Conservation (phyloP, 2,797 vertebrate species). For the Euthynnus affinis region DNA sequence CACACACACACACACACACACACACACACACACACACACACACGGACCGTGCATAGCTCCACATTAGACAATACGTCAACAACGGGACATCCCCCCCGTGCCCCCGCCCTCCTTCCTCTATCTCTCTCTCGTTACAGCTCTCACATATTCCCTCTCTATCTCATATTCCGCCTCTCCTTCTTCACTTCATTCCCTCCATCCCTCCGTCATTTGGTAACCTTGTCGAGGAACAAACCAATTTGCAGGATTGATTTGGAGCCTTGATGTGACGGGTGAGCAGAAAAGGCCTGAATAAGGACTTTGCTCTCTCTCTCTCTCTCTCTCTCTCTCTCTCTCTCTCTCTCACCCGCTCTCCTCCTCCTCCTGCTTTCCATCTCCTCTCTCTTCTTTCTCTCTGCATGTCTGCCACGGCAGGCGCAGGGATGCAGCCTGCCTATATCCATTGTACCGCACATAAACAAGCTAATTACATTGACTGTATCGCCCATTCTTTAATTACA, state of each 20-base stretch:
- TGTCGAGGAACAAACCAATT: slow-evolving; percentile 89
- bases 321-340: slow-evolving; percentile 15
- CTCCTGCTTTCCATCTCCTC: slow-evolving; percentile 24
- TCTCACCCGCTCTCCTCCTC: slow-evolving; percentile 31
- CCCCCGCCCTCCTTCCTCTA: neutral
- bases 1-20: slow-evolving; percentile 17
- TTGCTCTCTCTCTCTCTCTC: slow-evolving; percentile 66
- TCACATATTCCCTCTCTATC: slow-evolving; percentile 61
- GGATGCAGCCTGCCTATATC: slow-evolving; percentile 44
- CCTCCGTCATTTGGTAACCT: slow-evolving; percentile 86
- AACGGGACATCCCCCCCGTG: slow-evolving; percentile 60
- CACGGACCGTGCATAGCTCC: slow-evolving; percentile 5
- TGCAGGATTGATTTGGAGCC: slow-evolving; percentile 88
- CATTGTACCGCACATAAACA: slow-evolving; percentile 69
- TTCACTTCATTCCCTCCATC: slow-evolving; percentile 60
- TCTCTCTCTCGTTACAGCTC: slow-evolving; percentile 54
- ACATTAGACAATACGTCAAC: slow-evolving; percentile 70
- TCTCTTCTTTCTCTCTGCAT: neutral
- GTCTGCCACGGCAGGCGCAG: slow-evolving; percentile 30
- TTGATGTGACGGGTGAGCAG: slow-evolving; percentile 86
- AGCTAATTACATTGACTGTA: slow-evolving; percentile 76
- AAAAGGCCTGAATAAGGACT: slow-evolving; percentile 86
- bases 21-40: slow-evolving; percentile 8
- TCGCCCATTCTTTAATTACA: slow-evolving; percentile 74
- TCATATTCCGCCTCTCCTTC: slow-evolving; percentile 65